phyloP scores from a whole-genome alignment of 2,797 vertebrate genomes.

The Natrix natrix region DNA sequence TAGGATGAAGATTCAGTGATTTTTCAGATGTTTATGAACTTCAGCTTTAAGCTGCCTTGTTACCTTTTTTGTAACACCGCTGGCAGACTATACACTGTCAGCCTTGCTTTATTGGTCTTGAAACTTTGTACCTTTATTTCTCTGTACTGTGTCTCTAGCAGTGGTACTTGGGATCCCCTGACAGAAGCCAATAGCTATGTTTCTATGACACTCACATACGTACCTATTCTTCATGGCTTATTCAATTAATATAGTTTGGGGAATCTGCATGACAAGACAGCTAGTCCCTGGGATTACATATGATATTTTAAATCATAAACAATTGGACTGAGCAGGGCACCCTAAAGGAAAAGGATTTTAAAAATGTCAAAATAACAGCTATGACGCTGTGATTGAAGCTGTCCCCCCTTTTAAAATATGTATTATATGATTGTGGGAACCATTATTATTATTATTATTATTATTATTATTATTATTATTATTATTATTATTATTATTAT shows the following conservation, averaged over 20 bases:
- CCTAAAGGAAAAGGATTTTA: neutral
- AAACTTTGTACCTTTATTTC: neutral
- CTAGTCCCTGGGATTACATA: neutral
- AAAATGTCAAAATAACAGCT: neutral
- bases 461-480: too few species aligned
- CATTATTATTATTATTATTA: too few species aligned
- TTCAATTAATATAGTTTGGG: neutral
- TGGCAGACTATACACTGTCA: neutral
- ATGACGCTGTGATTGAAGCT: neutral
- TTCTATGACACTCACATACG: neutral
- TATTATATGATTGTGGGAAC: neutral
- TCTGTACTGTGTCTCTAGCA: neutral
- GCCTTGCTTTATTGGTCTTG: neutral
- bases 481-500: too few species aligned
- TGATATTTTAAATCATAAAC: neutral
- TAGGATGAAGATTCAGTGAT: neutral
- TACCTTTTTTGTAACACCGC: neutral
- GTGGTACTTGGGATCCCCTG: neutral
- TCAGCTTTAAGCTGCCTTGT: neutral
- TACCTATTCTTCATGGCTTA: neutral
- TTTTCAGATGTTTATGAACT: neutral
- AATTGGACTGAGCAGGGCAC: neutral
- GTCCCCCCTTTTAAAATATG: neutral
- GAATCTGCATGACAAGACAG: neutral
- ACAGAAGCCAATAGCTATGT: neutral